Evolutionary conservation across 2,113 vertebrate genomes (phyloP).

Genomic region (Tragelaphus scriptus): DNA sequence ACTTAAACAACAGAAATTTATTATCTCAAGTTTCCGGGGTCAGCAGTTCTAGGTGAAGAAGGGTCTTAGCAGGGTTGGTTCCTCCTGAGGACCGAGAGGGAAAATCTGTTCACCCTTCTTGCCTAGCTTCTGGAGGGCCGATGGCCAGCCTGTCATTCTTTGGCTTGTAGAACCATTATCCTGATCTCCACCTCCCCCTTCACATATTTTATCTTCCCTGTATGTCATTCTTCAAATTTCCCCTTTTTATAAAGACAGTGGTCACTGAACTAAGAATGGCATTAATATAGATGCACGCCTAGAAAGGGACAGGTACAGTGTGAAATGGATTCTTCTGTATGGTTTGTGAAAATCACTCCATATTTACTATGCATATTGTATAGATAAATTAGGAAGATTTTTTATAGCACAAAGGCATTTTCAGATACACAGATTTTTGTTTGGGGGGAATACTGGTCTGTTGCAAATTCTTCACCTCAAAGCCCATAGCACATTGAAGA

Average conservation of each 20-base stretch:
- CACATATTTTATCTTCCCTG: not conserved
- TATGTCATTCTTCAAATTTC: not conserved
- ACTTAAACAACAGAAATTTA: not conserved
- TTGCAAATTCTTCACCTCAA: slow-evolving; percentile 1
- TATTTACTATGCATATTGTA: not conserved
- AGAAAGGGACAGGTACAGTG: not conserved
- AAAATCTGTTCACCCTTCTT: not conserved
- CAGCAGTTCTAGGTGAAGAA: not conserved
- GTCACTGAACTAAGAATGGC: not conserved
- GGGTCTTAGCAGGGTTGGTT: too few relatives aligned
- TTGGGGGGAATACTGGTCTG: not conserved
- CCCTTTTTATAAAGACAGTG: not conserved
- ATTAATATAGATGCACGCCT: not conserved
- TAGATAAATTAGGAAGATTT: not conserved
- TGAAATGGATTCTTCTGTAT: not conserved
- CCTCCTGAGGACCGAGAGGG: not conserved
- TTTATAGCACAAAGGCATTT: not conserved
- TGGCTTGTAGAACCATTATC: not conserved
- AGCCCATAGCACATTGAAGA: not conserved
- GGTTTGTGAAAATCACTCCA: not conserved
- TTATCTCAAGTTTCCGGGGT: not conserved
- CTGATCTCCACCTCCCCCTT: not conserved
- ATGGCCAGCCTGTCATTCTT: not conserved
- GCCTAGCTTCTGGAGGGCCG: not conserved
- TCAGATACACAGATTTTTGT: not conserved